Base-by-base conservation (phyloP, 2,797 vertebrate genomes). In the Bothrops alternatus region DNA sequence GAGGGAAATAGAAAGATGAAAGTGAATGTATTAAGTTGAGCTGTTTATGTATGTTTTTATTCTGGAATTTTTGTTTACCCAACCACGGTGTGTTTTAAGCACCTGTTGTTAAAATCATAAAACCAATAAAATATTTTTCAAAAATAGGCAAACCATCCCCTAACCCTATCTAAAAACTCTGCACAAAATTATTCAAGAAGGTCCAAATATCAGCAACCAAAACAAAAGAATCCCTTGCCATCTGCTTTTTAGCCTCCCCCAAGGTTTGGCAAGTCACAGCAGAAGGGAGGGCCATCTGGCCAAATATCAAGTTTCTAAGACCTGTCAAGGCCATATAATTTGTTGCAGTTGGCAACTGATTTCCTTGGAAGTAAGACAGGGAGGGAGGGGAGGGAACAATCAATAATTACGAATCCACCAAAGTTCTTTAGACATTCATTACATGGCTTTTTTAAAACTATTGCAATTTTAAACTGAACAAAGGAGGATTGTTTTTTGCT, bases 241-340 rank as follows among this genome's bases (percentile, higher is more conserved):
- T 85, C 58, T 91, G 53, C 65, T 58, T 23, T 6, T 58, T 93
- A 55, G 16, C 25, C 85, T 93, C 32, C 11, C 28, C 11, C 58
- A 28, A 65, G 65, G 73, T 61, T 8, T 91, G 32, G 28, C 85
- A 93, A 85, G 63, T 4, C 1, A 90, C 25, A 92, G 92, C 3
- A 91, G 42, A 60, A 53, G n/a, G 56, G 37, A 90, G 20, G 90
- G 4, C 16, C 65, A 91, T 61, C 55, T 69, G 28, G 86, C 78
- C 86, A 86, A 53, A 18, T 89, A 61, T 37, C 57, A 90, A 90
- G n/a, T 90, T 94, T 94, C 90, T 88, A 91, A 90, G 4, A 58
- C 50, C 85, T 23, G 58, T 53, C n/a, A 86, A 93, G 63, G 56
- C 55, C 14, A 58, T 78, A 89, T 92, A 90, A 91, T 87, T 42